Conservation (phyloP, 2,113 vertebrate species). For the Cynocephalus volans region DNA sequence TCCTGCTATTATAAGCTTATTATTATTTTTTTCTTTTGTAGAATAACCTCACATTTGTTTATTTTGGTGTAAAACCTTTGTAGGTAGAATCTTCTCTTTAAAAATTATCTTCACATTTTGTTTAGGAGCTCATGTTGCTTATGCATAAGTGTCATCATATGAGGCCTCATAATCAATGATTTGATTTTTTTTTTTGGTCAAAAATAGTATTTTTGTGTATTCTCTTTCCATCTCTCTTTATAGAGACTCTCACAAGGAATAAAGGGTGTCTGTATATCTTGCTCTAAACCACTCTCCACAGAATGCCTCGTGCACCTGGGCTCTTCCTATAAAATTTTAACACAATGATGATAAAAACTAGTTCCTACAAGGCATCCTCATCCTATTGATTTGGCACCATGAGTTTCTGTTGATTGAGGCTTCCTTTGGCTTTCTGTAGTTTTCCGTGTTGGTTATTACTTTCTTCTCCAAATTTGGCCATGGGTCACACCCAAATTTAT, state of each 20-base stretch:
- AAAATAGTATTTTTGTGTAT: neutral
- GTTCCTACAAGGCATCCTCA: neutral
- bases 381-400: fast-evolving
- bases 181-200: neutral
- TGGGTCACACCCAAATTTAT: neutral
- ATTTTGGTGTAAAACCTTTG: neutral
- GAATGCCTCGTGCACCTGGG: neutral
- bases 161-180: neutral
- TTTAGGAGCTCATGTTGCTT: neutral
- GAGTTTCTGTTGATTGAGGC: neutral
- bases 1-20: neutral
- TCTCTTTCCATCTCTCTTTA: neutral
- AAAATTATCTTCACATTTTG: neutral
- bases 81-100: neutral
- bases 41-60: neutral
- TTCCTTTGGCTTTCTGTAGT: neutral
- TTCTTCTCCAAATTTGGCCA: neutral
- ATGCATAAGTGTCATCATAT: fast-evolving
- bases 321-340: neutral
- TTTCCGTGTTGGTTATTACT: neutral
- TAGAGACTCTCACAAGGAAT: neutral
- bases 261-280: no score
- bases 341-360: neutral
- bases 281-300: neutral
- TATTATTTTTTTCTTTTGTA: neutral